Evolutionary conservation across 2,797 vertebrate species (phyloP), one percentile per base, ranked within the genome.

Genomic region (Myotis planiceps): DNA sequence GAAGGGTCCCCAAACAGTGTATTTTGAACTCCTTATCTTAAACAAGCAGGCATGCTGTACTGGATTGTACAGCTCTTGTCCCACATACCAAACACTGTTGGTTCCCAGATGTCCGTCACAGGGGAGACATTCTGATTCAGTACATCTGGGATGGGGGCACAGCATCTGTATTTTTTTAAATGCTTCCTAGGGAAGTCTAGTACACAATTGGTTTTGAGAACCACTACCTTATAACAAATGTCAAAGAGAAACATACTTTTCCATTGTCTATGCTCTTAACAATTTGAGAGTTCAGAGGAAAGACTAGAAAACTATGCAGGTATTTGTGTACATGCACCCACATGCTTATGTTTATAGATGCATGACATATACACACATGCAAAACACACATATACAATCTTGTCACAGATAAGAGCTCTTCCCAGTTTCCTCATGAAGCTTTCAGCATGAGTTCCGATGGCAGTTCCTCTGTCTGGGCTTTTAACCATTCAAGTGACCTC

Each of bases 231-330:
- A 49, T 32, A 42, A 16, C 8, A 69, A 45, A 34, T 95, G 19
- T 45, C 85, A 76, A 18, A 2, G 39, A 89, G 63, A 95, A 94
- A 90, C 68, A 92, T 83, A 72, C 75, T 13, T 95, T 81, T 60
- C 15, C 63, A 19, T 1, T 49, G 10, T 9, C 78, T 72, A 51
- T 82, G 34, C 39, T 95, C 19, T 88, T 93, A 71, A 45, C 15
- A 29, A 63, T 55, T 55, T 80, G 42, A 58, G 66, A 63, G 10
- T 47, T 63, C 29, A 4, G 66, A 39, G 45, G 53, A 76, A 90
- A 71, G 72, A 18, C 45, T 37, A 87, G 60, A 75, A 91, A 88
- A 72, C 29, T 71, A 3, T 8, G 53, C 83, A 37, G 18, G 21
- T 68, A 27, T 29, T 9, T 21, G 3, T 25, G 19, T 58, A 7